Percentiles rank a stretch among this genome's conserved stretches.
Conservation (phyloP, 2,113 vertebrate species). For the Vanacampus margaritifer region DNA sequence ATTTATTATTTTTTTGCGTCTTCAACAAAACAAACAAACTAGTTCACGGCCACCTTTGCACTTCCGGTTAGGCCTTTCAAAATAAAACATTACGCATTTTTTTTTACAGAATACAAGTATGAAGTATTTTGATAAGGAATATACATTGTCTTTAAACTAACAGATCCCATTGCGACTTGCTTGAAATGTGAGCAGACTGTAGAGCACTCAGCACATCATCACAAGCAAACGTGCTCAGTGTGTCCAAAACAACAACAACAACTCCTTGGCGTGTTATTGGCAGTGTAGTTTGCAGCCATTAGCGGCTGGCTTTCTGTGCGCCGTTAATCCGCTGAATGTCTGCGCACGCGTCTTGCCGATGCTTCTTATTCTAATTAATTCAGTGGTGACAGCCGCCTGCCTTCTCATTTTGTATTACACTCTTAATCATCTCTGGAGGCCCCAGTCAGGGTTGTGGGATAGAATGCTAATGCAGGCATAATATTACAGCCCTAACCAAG, state of each 20-base stretch:
- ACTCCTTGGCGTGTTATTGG: conserved; percentile 1
- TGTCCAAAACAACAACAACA: not conserved
- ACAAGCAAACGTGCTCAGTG: not conserved
- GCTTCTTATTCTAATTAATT: conserved; percentile 23
- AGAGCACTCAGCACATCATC: not conserved
- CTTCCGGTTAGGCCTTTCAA: too few relatives aligned
- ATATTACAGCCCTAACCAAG: conserved; percentile 5
- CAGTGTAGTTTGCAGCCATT: conserved; percentile 2
- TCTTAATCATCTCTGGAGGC: conserved; percentile 41
- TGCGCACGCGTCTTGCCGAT: not conserved
- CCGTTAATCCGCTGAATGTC: conserved; percentile 12
- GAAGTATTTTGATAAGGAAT: not conserved
- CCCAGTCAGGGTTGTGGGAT: conserved; percentile 15
- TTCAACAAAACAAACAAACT: too few relatives aligned
- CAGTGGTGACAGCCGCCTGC: conserved; percentile 22
- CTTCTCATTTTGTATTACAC: conserved; percentile 22
- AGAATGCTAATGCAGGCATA: conserved; percentile 21
- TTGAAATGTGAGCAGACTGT: not conserved
- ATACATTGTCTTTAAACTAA: not conserved
- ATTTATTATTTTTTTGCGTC: too few relatives aligned
- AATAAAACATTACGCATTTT: too few relatives aligned
- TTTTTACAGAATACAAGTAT: not conserved
- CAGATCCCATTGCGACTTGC: not conserved
- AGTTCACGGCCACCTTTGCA: too few relatives aligned
- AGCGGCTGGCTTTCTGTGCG: conserved; percentile 1